These are phyloP conservation scores for Probosciger aterrimus DNA, from an alignment of 2,113 vertebrate species.

Conservation along the genomic window DNA sequence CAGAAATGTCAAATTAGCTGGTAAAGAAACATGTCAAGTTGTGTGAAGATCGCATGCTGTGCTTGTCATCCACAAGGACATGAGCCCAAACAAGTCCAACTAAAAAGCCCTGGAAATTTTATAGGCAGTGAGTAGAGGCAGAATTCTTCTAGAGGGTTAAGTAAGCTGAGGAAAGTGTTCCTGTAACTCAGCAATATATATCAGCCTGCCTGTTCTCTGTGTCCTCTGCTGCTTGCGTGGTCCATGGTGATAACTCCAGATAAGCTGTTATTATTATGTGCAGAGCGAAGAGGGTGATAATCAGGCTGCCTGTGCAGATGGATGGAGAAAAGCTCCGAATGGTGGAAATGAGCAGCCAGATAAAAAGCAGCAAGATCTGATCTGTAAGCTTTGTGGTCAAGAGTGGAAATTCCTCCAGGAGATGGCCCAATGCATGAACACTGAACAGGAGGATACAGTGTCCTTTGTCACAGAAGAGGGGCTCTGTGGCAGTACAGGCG, in stretches of 20 bases:
- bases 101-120: neutral
- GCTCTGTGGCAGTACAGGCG: neutral
- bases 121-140: neutral
- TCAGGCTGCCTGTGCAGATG: neutral
- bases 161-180: neutral
- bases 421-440: neutral
- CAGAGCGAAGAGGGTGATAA: neutral
- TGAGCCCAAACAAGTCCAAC: neutral
- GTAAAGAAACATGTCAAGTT: neutral
- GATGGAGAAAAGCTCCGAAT: neutral
- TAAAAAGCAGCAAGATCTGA: neutral
- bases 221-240: neutral
- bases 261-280: neutral
- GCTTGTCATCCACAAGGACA: neutral
- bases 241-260: neutral
- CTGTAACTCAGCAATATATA: neutral
- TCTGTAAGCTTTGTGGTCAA: neutral
- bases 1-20: neutral
- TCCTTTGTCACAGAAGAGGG: neutral
- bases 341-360: neutral
- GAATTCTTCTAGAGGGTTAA: neutral
- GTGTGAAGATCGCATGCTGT: neutral
- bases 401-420: neutral
- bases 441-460: rapidly evolving
- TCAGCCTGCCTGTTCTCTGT: neutral